Percentiles rank a stretch among this genome's conserved stretches.
Evolutionary conservation across 2,797 vertebrate species (phyloP).

Genomic region (Enteromius thamalakanensis): DNA sequence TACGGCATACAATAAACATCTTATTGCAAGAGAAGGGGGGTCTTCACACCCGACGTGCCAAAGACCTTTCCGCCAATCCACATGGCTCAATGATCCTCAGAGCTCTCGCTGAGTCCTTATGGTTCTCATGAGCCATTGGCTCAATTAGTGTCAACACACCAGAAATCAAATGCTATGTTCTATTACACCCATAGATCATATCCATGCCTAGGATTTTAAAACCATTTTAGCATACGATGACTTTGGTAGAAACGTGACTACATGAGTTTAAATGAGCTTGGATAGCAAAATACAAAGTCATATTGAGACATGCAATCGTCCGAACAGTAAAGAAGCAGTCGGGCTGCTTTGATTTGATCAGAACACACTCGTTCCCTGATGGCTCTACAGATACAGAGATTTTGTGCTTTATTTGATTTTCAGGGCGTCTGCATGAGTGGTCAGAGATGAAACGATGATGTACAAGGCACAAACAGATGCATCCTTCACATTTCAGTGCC

Average conservation of each 20-base stretch:
- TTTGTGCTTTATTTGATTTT: constrained; percentile 36
- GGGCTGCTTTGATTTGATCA: constrained; percentile 1
- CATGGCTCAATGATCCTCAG: constrained; percentile 37
- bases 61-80: constrained; percentile 16
- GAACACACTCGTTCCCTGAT: neutral
- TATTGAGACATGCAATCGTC: neutral
- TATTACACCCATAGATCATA: constrained; percentile 16
- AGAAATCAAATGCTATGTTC: constrained; percentile 35
- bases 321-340: neutral
- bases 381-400: constrained; percentile 4
- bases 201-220: constrained; percentile 6
- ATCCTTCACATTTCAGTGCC: constrained; percentile 49
- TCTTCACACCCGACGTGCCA: constrained; percentile 17
- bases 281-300: constrained; percentile 14
- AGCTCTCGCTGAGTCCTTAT: constrained; percentile 44
- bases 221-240: neutral
- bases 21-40: constrained; percentile 27
- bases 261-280: constrained; percentile 19
- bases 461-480: constrained; percentile 26
- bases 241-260: constrained; percentile 1
- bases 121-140: constrained; percentile 30
- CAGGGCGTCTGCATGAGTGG: constrained; percentile 19
- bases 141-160: constrained; percentile 15
- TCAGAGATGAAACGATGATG: constrained; percentile 40
- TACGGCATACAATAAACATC: neutral